Evolutionary conservation across 2,113 vertebrate genomes (phyloP).

Genomic region (Ailuropoda melanoleuca): DNA sequence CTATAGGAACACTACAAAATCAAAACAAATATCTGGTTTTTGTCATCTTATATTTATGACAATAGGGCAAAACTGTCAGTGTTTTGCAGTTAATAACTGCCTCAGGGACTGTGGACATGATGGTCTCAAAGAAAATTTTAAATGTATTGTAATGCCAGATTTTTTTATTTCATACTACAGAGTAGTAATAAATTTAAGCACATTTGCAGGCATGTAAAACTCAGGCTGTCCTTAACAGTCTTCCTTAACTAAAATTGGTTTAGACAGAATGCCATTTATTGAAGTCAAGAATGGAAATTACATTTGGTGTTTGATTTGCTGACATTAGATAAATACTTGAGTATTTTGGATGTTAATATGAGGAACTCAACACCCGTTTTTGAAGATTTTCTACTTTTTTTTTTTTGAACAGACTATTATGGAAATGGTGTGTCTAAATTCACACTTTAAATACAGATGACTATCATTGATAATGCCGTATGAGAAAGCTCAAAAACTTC

Average conservation of each 20-base stretch:
- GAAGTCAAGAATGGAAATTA: background rate
- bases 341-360: background rate
- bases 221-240: background rate
- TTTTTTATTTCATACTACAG: background rate
- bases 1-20: background rate
- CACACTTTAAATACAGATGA: background rate
- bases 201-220: background rate
- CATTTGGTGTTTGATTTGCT: background rate
- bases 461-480: background rate
- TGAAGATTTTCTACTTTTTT: background rate
- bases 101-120: background rate
- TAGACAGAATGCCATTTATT: background rate
- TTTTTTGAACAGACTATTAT: background rate
- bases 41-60: background rate
- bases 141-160: background rate
- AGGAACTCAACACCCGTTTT: background rate
- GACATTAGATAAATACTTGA: background rate
- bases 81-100: constrained; percentile 10
- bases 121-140: background rate
- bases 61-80: background rate
- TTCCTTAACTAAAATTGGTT: background rate
- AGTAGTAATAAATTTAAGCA: background rate
- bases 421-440: background rate
- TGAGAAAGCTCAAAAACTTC: background rate
- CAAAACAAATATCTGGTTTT: constrained; percentile 31